phyloP scores from a whole-genome alignment of 2,113 vertebrate species.

The Chlorodrepanis virens region DNA sequence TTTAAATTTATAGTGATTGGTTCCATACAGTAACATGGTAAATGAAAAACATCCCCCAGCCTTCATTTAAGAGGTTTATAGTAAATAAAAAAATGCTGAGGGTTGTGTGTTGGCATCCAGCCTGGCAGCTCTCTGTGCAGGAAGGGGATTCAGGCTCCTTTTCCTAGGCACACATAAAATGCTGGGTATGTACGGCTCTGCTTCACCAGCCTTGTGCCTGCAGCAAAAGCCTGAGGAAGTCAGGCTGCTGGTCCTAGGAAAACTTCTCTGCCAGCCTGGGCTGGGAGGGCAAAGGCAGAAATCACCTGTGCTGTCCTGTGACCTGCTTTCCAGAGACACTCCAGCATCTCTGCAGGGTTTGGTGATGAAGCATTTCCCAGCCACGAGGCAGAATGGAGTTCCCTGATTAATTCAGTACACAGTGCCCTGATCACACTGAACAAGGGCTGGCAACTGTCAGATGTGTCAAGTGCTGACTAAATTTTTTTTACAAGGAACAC shows the following conservation, averaged over 20 bases:
- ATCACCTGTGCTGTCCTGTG: background rate
- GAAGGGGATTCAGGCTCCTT: conserved; percentile 11
- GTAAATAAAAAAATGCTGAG: conserved; percentile 12
- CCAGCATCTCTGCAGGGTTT: background rate
- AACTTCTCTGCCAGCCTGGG: background rate
- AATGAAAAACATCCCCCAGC: conserved; percentile 30
- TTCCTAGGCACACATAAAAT: background rate
- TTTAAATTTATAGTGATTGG: conserved; percentile 56
- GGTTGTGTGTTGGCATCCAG: background rate
- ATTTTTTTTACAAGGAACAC: background rate
- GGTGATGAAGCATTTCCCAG: background rate
- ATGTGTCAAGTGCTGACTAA: background rate
- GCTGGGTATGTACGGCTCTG: background rate
- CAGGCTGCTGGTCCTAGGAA: background rate
- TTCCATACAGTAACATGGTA: conserved; percentile 3
- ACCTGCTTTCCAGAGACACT: background rate
- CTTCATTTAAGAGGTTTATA: conserved; percentile 3
- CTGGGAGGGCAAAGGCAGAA: background rate
- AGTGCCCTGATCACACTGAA: background rate
- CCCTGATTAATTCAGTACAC: background rate
- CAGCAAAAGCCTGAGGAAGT: background rate
- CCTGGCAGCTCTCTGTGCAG: background rate
- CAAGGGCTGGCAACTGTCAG: conserved; percentile 4
- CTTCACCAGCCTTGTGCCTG: background rate
- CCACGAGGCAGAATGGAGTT: background rate